Evolutionary conservation across 2,888 invertebrate genomes (phyloP).

Genomic region (Drosophila antonietae): DNA sequence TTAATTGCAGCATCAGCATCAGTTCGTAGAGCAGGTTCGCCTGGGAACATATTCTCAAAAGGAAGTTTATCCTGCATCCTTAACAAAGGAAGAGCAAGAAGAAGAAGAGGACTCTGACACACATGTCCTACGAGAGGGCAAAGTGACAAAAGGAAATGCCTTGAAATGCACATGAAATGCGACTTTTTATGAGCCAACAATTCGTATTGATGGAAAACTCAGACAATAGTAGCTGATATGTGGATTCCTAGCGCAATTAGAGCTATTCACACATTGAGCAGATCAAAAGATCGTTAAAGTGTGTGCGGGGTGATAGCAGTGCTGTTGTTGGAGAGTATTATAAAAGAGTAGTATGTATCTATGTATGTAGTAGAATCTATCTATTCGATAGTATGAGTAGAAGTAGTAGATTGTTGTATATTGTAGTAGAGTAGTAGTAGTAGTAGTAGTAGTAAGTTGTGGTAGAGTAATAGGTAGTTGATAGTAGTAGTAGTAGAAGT

Average conservation of each 20-base stretch:
- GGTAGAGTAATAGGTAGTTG: neutral
- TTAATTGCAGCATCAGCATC: conserved; percentile 62
- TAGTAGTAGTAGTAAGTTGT: neutral
- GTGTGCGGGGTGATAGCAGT: neutral
- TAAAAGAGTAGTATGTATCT: neutral
- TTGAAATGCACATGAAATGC: conserved; percentile 56
- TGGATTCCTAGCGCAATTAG: conserved; percentile 24
- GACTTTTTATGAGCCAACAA: conserved; percentile 51
- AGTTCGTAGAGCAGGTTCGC: conserved; percentile 9
- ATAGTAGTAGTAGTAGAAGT: neutral
- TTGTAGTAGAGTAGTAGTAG: neutral
- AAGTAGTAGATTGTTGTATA: neutral
- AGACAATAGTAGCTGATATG: conserved; percentile 15
- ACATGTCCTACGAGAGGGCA: conserved; percentile 41
- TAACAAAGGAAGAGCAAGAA: neutral
- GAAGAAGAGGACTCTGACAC: conserved; percentile 6
- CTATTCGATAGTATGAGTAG: neutral
- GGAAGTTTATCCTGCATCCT: conserved; percentile 59
- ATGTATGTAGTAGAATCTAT: neutral
- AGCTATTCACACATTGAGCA: conserved; percentile 45
- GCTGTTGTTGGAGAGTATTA: neutral
- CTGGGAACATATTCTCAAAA: conserved; percentile 56
- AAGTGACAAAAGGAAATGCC: conserved; percentile 66
- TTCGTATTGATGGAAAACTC: conserved; percentile 21
- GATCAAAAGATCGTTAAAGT: neutral